Percentiles rank a stretch among this genome's conserved stretches.
These are phyloP conservation scores for Aphidius gifuensis DNA, from an alignment of 1,140 invertebrate species.

Conservation along the genomic window DNA sequence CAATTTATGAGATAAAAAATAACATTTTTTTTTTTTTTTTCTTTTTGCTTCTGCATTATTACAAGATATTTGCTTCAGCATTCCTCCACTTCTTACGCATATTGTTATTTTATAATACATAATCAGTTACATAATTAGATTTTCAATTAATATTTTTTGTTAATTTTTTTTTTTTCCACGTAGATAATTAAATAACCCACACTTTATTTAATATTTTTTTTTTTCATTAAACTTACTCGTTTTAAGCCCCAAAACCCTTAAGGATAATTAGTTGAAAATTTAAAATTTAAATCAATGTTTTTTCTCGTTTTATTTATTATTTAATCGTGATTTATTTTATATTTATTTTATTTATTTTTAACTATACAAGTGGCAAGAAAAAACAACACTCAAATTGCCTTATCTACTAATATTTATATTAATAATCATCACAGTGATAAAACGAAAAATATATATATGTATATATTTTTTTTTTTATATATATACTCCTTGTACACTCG, in stretches of 20 bases:
- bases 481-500: conserved; percentile 41
- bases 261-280: conserved; percentile 28
- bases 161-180: not conserved
- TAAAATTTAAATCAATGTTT: conserved; percentile 14
- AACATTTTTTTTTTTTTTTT: conserved; percentile 19
- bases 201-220: conserved; percentile 21
- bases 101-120: conserved; percentile 37
- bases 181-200: conserved; percentile 42
- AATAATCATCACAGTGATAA: conserved; percentile 55
- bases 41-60: conserved; percentile 30
- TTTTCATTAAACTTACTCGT: not conserved
- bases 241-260: conserved; percentile 34
- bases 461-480: conserved; percentile 32
- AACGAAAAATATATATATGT: conserved; percentile 52
- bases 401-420: conserved; percentile 48
- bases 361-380: conserved; percentile 43
- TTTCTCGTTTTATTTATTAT: not conserved
- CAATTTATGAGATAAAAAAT: not conserved
- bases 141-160: conserved; percentile 30
- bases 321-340: conserved; percentile 14
- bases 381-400: conserved; percentile 50
- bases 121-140: conserved; percentile 40
- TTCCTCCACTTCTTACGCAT: conserved; percentile 28
- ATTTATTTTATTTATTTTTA: conserved; percentile 16
- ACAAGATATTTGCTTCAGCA: conserved; percentile 32